Percentiles rank a stretch among this genome's conserved stretches.
phyloP scores from a whole-genome alignment of 1,140 invertebrate species.

The Stegodyphus mimosarum region DNA sequence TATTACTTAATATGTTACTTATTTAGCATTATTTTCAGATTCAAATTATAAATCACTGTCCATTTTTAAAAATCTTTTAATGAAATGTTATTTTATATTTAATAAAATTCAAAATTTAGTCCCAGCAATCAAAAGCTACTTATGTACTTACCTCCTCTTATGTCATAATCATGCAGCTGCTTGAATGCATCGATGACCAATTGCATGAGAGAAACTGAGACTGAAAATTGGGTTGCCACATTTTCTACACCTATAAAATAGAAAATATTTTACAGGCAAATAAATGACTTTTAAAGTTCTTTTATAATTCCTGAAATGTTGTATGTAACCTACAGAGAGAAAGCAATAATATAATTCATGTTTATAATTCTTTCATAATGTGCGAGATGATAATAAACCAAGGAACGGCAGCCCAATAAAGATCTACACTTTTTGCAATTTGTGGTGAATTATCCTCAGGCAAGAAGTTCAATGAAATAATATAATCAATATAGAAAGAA shows the following conservation, averaged over 20 bases:
- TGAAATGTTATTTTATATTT: not conserved
- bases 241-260: conserved; percentile 64
- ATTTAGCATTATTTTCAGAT: not conserved
- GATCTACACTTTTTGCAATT: no score
- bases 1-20: no score
- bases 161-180: conserved; percentile 76
- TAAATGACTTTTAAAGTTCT: no score
- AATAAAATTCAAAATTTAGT: not conserved
- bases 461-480: no score
- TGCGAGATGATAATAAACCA: no score
- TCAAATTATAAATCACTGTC: not conserved
- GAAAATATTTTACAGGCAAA: not conserved
- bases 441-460: no score
- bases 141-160: conserved; percentile 70
- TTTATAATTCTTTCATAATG: no score
- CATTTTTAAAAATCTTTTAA: not conserved
- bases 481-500: no score
- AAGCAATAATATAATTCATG: no score
- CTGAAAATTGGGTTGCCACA: conserved; percentile 70
- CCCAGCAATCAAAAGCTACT: not conserved
- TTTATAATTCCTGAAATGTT: no score
- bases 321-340: no score
- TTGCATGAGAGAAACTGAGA: conserved; percentile 73
- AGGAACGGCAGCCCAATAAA: no score
- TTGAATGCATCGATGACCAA: conserved; percentile 76